Base-by-base conservation (phyloP, 2,113 vertebrate species). In the Tricholaema leucomelas region DNA sequence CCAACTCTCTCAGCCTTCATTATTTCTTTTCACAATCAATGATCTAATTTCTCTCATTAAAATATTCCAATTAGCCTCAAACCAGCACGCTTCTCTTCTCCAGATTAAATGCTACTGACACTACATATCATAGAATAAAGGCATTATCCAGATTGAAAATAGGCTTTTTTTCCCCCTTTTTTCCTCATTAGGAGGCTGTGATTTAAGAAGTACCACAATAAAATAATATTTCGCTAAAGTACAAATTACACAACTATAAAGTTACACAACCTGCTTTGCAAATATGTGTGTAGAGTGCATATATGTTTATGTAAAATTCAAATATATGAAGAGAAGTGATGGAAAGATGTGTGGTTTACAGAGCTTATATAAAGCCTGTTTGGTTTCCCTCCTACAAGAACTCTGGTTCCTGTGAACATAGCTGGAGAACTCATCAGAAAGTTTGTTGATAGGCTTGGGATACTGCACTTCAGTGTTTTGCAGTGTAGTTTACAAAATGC, bases 91-190 rank as follows among this genome's bases (percentile, higher is more conserved):
- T 42, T 42, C 42, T 42, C 15, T 42, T 42, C 42, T 42, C 42
- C 42, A 42, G 42, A 42, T 15, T 42, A 42, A 42, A 42, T 74
- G 78, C 55, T 87, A 85, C 88, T 94, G 87, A 59, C 86, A 78
- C 81, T 85, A 92, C 91, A 63, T 88, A 87, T 75, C 44, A 35
- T 42, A 71, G 44, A 84, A 66, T 90, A 90, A 80, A 50, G n/a
- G 30, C 44, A 67, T 78, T 73, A 82, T 60, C 77, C 58, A 61
- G 33, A 77, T 93, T 91, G 84, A 66, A 94, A 94, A 56, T 65
- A 88, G 71, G 38, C 69, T 30, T 78, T 67, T 52, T 48, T 48
- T n/a, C n/a, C n/a, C n/a, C n/a, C 25, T n/a, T 31, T 92, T 64
- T 28, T 4, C 35, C 33, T 33, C 82, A 72, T 46, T 46, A 85